Base-by-base conservation (phyloP, 2,888 invertebrate genomes). In the Petrolisthes manimaculis region DNA sequence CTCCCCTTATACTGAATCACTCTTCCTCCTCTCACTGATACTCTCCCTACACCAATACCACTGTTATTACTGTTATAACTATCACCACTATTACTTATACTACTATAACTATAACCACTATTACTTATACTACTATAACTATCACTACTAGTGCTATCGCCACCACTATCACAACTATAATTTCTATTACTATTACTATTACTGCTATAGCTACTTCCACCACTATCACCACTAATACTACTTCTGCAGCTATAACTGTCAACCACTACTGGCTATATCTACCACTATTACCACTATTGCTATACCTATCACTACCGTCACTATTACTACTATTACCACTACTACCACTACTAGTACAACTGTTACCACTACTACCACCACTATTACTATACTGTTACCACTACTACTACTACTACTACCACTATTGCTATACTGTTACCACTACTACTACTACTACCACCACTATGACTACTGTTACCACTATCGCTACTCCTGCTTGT, bases 81-180 rank as follows among this genome's bases (percentile, higher is more conserved):
- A 80, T 54, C 54, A 80, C 51, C 51, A 80, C 18, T 80, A 80
- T 54, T 80, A 80, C 51, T 80, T 53, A 37, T 80, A 80, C 51
- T 80, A 54, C 51, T 80, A 80, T 54, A 53, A 53, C 8, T 54
- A 51, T 54, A 54, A 51, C 18, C 54, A 51, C 53, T 55, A 80
- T 80, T 54, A 51, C 21, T 80, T 8, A 54, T 54, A 5, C 55
- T 80, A 5, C 5, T 55, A 81, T 54, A 4, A 81, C n/a, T 81
- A 81, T 53, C 18, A 54, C n/a, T 55, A 51, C 53, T 81, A 1
- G 18, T 55, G 53, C 56, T 55, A 81, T 81, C 6, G n/a, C 9
- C 14, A 80, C 4, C 5, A 53, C 21, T 54, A 54, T 80, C n/a
- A 77, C 54, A 75, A 6, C n/a, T 6, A 6, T 75, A 75, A 6